Conservation (phyloP, 2,797 vertebrate genomes). For the Pterois miles region DNA sequence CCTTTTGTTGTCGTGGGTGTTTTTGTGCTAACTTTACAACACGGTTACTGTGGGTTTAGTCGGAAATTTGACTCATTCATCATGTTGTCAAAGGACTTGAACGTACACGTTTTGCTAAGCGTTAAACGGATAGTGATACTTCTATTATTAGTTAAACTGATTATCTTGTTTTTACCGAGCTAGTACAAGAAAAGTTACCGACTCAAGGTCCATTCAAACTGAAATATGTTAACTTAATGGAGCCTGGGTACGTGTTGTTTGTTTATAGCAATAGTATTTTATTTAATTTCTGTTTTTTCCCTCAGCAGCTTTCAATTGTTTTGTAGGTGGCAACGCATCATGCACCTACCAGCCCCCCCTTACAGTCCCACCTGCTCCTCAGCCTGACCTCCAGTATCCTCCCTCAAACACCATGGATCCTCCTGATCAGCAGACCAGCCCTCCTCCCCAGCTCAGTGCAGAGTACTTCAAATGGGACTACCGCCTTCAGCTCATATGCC, state of each 20-base stretch:
- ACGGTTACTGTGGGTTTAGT: no score
- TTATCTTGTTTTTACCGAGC: not conserved
- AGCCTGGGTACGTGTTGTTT: not conserved
- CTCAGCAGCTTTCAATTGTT: not conserved
- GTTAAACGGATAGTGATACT: no score
- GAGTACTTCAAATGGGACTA: constrained; percentile 86
- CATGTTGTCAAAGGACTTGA: no score
- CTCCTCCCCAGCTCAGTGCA: constrained; percentile 72
- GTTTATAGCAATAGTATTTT: not conserved
- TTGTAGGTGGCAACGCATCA: constrained; percentile 29
- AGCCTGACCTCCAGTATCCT: not conserved
- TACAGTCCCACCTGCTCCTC: not conserved
- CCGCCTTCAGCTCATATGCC: constrained; percentile 78
- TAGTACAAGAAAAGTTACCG: not conserved
- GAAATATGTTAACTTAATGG: not conserved
- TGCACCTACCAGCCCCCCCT: constrained; percentile 20
- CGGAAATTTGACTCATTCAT: no score
- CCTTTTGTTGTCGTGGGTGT: no score
- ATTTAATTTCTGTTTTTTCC: not conserved
- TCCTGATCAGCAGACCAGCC: constrained; percentile 34
- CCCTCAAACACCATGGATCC: constrained; percentile 50
- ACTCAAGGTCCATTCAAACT: not conserved
- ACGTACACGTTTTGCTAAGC: no score
- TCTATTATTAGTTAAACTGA: not conserved
- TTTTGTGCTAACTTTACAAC: no score